A percentile compares a stretch with the other conserved stretches of the same genome.
Evolutionary conservation across 2,113 vertebrate species (phyloP).

Genomic region (Brevimyrus niger): DNA sequence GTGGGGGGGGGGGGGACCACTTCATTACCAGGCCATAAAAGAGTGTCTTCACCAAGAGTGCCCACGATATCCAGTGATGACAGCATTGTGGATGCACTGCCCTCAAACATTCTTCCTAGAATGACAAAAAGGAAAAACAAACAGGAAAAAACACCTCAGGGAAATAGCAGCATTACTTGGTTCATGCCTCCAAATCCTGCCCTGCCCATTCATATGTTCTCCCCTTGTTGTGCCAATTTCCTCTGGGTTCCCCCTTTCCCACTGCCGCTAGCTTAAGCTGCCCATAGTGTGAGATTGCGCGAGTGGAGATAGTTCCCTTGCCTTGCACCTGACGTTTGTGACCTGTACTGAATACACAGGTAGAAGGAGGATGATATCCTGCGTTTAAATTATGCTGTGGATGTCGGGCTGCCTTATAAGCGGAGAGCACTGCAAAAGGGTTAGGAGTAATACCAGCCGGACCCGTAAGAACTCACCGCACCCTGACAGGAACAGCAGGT

Average conservation of each 20-base stretch:
- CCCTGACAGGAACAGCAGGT: slow-evolving; percentile 92
- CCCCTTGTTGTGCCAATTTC: not conserved
- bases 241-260: not conserved
- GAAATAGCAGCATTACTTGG: too few relatives aligned
- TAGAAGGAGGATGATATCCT: not conserved
- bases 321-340: too few relatives aligned
- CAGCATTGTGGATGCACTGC: slow-evolving; percentile 83
- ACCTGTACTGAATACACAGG: not conserved
- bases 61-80: slow-evolving; percentile 78
- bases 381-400: not conserved
- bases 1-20: not conserved
- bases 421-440: not conserved
- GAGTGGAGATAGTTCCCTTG: too few relatives aligned
- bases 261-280: not conserved
- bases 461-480: slow-evolving; percentile 66
- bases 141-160: too few relatives aligned
- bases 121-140: slow-evolving; percentile 12
- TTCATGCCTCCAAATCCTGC: too few relatives aligned
- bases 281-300: too few relatives aligned
- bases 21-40: slow-evolving; percentile 83
- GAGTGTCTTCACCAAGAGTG: slow-evolving; percentile 72
- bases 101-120: slow-evolving; percentile 89
- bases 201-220: not conserved
- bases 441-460: not conserved
- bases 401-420: not conserved